Percentiles rank a stretch among this genome's conserved stretches.
Conservation (phyloP, 2,888 invertebrate species). For the Antheraea assamensis region DNA sequence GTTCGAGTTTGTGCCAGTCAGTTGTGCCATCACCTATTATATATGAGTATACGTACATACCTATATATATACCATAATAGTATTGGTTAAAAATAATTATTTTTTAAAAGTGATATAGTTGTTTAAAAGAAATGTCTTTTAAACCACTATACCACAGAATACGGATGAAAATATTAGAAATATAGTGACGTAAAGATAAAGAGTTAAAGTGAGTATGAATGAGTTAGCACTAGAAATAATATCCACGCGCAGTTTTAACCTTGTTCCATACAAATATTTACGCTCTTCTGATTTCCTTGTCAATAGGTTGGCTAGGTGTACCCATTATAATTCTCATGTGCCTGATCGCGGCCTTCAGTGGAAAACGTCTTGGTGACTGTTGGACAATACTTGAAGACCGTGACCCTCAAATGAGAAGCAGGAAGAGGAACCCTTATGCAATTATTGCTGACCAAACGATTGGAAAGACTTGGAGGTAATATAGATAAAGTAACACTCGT, state of each 20-base stretch:
- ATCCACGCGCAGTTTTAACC: background rate
- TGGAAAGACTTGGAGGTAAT: slow-evolving; percentile 83
- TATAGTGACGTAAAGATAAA: too few species aligned
- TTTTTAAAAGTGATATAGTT: too few species aligned
- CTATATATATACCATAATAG: too few species aligned
- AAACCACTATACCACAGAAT: too few species aligned
- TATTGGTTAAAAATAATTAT: too few species aligned
- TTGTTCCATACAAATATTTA: background rate
- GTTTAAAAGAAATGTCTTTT: too few species aligned
- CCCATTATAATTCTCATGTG: slow-evolving; percentile 83
- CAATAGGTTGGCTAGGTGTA: slow-evolving; percentile 86
- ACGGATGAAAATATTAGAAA: too few species aligned
- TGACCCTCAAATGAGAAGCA: slow-evolving; percentile 81
- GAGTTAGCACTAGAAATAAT: background rate
- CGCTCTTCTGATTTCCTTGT: background rate
- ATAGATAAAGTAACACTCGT: background rate
- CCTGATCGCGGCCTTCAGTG: slow-evolving; percentile 84
- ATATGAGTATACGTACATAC: too few species aligned
- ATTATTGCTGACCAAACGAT: slow-evolving; percentile 84
- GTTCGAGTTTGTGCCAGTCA: too few species aligned
- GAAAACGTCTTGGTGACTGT: slow-evolving; percentile 85
- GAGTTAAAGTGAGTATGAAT: background rate
- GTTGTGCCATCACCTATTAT: too few species aligned
- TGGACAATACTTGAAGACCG: slow-evolving; percentile 87
- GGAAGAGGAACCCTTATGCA: slow-evolving; percentile 85